phyloP scores from a whole-genome alignment of 1,140 invertebrate genomes.

The Aphelinus atriplicis region DNA sequence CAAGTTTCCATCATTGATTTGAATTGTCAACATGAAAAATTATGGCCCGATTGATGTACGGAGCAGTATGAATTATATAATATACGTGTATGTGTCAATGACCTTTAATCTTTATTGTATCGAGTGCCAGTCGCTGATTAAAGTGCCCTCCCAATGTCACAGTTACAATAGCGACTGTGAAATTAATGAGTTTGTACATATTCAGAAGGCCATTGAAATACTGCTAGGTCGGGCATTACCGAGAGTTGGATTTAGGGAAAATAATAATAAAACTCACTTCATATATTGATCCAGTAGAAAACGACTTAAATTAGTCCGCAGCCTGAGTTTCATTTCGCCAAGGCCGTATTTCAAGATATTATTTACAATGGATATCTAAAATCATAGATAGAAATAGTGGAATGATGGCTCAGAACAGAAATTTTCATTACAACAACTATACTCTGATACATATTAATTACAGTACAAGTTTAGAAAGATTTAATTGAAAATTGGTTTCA shows the following conservation, averaged over 20 bases:
- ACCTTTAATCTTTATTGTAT: constrained; percentile 35
- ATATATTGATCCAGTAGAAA: constrained; percentile 92
- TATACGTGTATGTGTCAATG: neutral
- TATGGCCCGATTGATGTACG: neutral
- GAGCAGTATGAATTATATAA: neutral
- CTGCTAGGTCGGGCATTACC: neutral
- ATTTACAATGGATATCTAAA: constrained; percentile 88
- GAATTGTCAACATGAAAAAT: neutral
- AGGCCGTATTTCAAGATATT: constrained; percentile 94
- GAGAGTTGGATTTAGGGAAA: neutral
- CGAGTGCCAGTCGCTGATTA: constrained; percentile 12
- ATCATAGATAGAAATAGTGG: constrained; percentile 48
- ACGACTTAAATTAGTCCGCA: constrained; percentile 88
- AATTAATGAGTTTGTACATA: constrained; percentile 20
- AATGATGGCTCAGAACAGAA: constrained; percentile 36
- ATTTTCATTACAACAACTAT: too few species aligned
- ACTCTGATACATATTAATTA: too few species aligned
- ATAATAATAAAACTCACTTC: constrained; percentile 73
- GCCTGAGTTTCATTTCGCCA: constrained; percentile 90
- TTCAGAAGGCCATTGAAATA: neutral
- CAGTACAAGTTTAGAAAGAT: too few species aligned
- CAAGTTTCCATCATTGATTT: constrained; percentile 14
- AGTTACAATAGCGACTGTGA: neutral
- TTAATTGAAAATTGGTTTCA: too few species aligned
- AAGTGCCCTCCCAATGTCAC: neutral